These are phyloP conservation scores for Rhagoletis pomonella DNA, from an alignment of 1,140 invertebrate species.

Conservation along the genomic window DNA sequence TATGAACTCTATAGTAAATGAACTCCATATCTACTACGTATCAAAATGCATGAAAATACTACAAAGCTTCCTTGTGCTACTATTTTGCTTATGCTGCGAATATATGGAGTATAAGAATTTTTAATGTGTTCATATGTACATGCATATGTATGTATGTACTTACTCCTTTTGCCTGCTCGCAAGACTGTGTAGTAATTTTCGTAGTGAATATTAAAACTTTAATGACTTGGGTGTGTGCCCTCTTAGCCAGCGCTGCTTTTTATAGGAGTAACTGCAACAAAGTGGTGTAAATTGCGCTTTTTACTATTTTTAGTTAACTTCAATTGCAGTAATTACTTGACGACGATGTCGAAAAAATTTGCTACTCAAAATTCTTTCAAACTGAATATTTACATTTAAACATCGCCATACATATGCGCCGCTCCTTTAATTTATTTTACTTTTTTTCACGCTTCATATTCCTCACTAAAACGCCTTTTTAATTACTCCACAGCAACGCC, in stretches of 20 bases:
- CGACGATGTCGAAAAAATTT: too few relatives aligned
- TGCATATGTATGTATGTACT: too few relatives aligned
- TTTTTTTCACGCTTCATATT: background rate
- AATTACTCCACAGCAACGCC: constrained; percentile 4
- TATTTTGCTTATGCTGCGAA: background rate
- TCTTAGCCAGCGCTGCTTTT: too few relatives aligned
- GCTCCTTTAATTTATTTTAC: too few relatives aligned
- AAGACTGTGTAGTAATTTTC: too few relatives aligned
- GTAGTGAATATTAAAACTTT: background rate
- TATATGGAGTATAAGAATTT: background rate
- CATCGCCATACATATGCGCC: background rate
- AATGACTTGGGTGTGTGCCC: background rate
- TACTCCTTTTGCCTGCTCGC: background rate
- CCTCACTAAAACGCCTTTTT: background rate
- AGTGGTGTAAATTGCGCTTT: background rate
- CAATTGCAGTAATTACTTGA: background rate
- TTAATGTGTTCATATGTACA: too few relatives aligned
- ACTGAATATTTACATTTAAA: background rate
- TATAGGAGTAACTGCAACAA: background rate
- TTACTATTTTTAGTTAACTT: background rate
- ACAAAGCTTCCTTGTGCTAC: background rate
- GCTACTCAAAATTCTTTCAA: background rate
- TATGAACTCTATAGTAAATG: background rate
- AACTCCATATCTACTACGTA: background rate
- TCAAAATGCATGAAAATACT: background rate